phyloP scores from a whole-genome alignment of 2,888 invertebrate genomes.

The Synanthedon andrenaeformis region DNA sequence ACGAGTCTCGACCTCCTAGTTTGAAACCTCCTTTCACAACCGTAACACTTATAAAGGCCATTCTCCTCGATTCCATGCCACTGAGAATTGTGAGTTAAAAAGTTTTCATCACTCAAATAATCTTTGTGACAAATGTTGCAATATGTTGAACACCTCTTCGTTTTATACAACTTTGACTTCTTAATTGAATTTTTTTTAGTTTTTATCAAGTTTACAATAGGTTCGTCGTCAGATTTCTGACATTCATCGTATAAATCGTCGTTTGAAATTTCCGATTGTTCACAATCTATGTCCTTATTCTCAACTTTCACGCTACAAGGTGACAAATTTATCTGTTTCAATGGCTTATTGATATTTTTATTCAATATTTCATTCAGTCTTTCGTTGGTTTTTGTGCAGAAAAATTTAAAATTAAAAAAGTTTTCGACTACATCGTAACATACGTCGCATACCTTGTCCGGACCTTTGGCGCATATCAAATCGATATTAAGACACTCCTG shows the following conservation, averaged over 20 bases:
- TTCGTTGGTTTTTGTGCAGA: conserved; percentile 32
- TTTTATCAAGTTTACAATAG: neutral
- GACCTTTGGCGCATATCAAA: conserved; percentile 18
- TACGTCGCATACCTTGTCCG: conserved; percentile 33
- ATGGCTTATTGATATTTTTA: neutral
- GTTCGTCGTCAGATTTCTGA: conserved; percentile 10
- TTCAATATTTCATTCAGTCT: conserved; percentile 26
- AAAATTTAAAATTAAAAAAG: conserved; percentile 39
- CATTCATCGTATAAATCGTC: conserved; percentile 10
- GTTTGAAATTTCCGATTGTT: conserved; percentile 4
- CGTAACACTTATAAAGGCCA: conserved; percentile 43
- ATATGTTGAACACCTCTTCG: conserved; percentile 27
- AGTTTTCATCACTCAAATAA: conserved; percentile 20
- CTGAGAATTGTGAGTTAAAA: conserved; percentile 31
- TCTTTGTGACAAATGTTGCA: conserved; percentile 43
- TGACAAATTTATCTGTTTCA: too few relatives aligned
- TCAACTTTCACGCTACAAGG: conserved; percentile 12
- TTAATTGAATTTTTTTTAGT: conserved; percentile 7
- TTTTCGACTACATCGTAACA: conserved; percentile 35
- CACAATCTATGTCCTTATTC: conserved; percentile 5
- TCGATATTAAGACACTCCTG: conserved; percentile 37
- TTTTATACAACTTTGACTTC: conserved; percentile 14
- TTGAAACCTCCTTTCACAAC: conserved; percentile 45
- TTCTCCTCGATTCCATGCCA: conserved; percentile 38
- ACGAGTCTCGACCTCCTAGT: conserved; percentile 29